Evolutionary conservation across 1,140 invertebrate genomes (phyloP), one percentile per base, ranked within the genome.

Genomic region (Diachasmimorpha longicaudata): DNA sequence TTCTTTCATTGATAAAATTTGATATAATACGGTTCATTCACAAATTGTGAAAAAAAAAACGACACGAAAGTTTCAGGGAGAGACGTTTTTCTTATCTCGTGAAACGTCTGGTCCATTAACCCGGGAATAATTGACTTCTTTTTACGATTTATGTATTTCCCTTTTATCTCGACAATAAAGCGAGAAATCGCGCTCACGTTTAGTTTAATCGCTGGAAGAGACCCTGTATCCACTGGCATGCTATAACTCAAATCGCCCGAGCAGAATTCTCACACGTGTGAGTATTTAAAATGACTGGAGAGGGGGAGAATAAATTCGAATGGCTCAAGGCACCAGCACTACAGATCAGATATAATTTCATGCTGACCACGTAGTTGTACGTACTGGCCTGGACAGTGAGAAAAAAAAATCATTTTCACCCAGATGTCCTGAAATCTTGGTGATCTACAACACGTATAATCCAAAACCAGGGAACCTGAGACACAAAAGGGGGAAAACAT

Each of bases 391-490:
- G 68, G 11, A 4, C 21, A 58, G 21, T 0, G 52, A 58, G 21
- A 58, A 58, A 58, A 58, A 58, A 58, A n/a, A 58, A 46, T 74
- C 70, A 37, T 55, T 48, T 46, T 31, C 31, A 31, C 31, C 14
- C 70, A 31, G 46, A 19, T 31, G 10, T 44, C 39, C 66, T 46
- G 72, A 31, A 6, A 74, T 74, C 72, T 55, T n/a, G 25, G 52
- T 58, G 48, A 76, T 76, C 74, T 76, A 23, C 19, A 63, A 76
- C 74, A 76, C 74, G 74, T 76, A 69, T 52, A 75, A 55, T 75
- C 73, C 44, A 72, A 1, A 19, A 46, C 25, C 31, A 9, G n/a
- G 23, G 31, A 70, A 71, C 19, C 52, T 58, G 58, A 31, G 31
- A 31, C 31, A 31, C 31, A 31, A 31, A 71, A 36, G 68, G 23